Evolutionary conservation across 2,888 invertebrate genomes (phyloP).

Genomic region (Ichneumon xanthorius): DNA sequence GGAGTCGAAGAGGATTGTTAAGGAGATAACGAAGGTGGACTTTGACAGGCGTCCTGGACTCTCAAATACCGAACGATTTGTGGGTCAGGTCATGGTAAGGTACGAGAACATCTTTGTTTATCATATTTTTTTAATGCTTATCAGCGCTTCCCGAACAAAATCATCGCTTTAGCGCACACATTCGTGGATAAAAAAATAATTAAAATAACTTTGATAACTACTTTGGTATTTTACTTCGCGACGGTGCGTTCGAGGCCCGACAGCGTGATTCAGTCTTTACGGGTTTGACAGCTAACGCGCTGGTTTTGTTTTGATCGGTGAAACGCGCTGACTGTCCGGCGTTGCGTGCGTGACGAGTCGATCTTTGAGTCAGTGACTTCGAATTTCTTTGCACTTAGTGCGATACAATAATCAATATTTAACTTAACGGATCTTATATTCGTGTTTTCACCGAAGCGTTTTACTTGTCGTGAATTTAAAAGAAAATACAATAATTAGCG

Average conservation of each 20-base stretch:
- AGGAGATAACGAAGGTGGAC: conserved; percentile 37
- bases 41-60: conserved; percentile 62
- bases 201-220: not conserved
- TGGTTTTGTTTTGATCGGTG: conserved; percentile 61
- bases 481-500: not conserved
- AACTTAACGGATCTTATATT: conserved; percentile 3
- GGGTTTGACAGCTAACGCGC: conserved; percentile 64
- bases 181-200: not conserved
- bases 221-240: not conserved
- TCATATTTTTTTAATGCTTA: not conserved
- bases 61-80: conserved; percentile 70
- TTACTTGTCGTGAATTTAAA: not conserved
- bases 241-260: not conserved
- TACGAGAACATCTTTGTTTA: conserved; percentile 69
- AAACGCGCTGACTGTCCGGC: conserved; percentile 13
- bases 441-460: not conserved
- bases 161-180: not conserved
- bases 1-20: conserved; percentile 2
- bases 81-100: conserved; percentile 82
- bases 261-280: conserved; percentile 14
- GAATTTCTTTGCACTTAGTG: not conserved
- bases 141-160: not conserved
- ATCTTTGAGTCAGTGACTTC: not conserved
- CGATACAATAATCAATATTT: not conserved
- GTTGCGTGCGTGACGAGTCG: not conserved